Base-by-base conservation (phyloP, 2,888 invertebrate genomes). In the Smittia aterrima region DNA sequence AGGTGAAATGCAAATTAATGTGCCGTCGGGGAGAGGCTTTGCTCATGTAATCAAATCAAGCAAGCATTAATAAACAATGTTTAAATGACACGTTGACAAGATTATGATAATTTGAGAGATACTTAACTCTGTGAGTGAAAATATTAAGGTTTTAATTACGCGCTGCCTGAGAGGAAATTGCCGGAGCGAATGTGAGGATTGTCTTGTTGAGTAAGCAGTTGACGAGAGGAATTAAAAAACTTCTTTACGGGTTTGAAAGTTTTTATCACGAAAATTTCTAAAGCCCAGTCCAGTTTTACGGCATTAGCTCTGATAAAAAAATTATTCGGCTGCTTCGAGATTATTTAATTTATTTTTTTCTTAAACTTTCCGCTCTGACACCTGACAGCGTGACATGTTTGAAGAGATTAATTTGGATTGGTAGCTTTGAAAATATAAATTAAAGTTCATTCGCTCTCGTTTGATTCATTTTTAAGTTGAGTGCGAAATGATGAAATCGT, bases 91-190 rank as follows among this genome's bases (percentile, higher is more conserved):
- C 70, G 72, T 58, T 72, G 72, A 72, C 62, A 62, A 62, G 72
- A 62, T 72, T 72, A 72, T 62, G 72, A 62, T 72, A 72, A 72
- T 62, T 72, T 72, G 62, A 72, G 38, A 72, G 62, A 72, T 72
- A 62, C 58, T 72, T 72, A 54, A 32, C 54, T 25, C 54, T n/a
- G 53, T 54, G 47, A 70, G 70, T 24, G 41, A 41, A 41, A 41
- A 54, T 40, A 22, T 68, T 68, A 68, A 68, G 40, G 41, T 68
- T 68, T 68, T 68, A 68, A 68, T 68, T 68, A 68, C 47, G 67
- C 11, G n/a, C 16, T 2, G 16, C 27, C 27, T 11, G 66, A 9
- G 24, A 66, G 32, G 9, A 32, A 32, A 47, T 68, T 38, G 41
- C 13, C 68, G 22, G 47, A 47, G 47, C 20, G 24, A 58, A 20